phyloP scores from a whole-genome alignment of 2,888 invertebrate genomes.

The Steromphala cineraria region DNA sequence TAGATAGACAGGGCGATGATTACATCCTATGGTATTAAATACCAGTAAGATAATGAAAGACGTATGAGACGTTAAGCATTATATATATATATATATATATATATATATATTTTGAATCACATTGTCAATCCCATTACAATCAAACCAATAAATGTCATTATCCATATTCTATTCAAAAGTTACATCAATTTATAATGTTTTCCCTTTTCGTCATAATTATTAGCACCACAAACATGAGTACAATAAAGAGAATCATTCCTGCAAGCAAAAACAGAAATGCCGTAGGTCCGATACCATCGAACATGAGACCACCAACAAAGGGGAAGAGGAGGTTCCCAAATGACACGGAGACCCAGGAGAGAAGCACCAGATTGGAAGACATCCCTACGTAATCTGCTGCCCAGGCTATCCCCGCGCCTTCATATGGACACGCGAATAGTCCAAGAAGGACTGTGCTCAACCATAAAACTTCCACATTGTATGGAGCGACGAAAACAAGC shows the following conservation, averaged over 20 bases:
- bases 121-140: no score
- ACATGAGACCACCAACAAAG: slow-evolving; percentile 11
- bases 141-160: no score
- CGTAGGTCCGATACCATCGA: background rate
- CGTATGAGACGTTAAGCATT: no score
- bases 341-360: background rate
- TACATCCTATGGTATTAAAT: no score
- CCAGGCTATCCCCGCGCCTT: slow-evolving; percentile 8
- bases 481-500: background rate
- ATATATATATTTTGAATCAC: no score
- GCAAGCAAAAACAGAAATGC: background rate
- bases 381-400: background rate
- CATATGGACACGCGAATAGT: background rate
- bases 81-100: no score
- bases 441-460: background rate
- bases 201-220: background rate
- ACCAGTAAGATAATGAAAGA: no score
- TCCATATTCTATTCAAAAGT: no score
- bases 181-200: no score
- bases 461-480: background rate
- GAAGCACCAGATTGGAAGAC: background rate
- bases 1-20: no score
- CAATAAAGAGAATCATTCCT: background rate
- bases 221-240: background rate
- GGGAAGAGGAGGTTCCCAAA: background rate